Percentiles rank a stretch among this genome's conserved stretches.
These are phyloP conservation scores for Lasiommata megera DNA, from an alignment of 2,888 invertebrate species.

Conservation along the genomic window DNA sequence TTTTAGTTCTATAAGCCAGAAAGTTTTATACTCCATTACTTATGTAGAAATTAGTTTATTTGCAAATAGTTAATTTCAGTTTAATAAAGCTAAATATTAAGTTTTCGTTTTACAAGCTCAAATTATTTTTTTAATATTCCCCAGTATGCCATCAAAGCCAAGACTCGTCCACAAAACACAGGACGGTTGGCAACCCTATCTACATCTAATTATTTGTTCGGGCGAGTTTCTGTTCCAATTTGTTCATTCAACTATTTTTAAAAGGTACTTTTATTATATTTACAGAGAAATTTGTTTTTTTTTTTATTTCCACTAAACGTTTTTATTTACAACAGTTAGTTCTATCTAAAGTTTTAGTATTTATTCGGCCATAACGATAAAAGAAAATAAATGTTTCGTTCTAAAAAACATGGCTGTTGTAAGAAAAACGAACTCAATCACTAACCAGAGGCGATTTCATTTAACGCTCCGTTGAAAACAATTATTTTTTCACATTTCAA, in stretches of 20 bases:
- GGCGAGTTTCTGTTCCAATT: conserved; percentile 79
- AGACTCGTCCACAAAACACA: background rate
- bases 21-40: too few relatives aligned
- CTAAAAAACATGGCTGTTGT: conserved; percentile 30
- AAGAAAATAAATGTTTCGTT: conserved; percentile 8
- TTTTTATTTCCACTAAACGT: conserved; percentile 52
- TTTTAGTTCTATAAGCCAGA: too few relatives aligned
- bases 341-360: conserved; percentile 61
- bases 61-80: too few relatives aligned
- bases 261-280: conserved; percentile 54
- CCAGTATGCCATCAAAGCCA: too few relatives aligned
- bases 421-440: conserved; percentile 47
- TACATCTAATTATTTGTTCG: conserved; percentile 73
- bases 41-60: too few relatives aligned
- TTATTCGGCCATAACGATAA: conserved; percentile 42
- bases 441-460: conserved; percentile 75
- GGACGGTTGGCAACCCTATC: conserved; percentile 43
- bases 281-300: conserved; percentile 61
- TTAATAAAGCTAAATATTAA: too few relatives aligned
- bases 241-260: conserved; percentile 65
- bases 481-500: conserved; percentile 29
- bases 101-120: too few relatives aligned
- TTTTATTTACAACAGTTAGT: conserved; percentile 72
- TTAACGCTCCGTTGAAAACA: conserved; percentile 48
- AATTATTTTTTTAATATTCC: too few relatives aligned